Base-by-base conservation (phyloP, 2,113 vertebrate species). In the Sceloporus tristichus region DNA sequence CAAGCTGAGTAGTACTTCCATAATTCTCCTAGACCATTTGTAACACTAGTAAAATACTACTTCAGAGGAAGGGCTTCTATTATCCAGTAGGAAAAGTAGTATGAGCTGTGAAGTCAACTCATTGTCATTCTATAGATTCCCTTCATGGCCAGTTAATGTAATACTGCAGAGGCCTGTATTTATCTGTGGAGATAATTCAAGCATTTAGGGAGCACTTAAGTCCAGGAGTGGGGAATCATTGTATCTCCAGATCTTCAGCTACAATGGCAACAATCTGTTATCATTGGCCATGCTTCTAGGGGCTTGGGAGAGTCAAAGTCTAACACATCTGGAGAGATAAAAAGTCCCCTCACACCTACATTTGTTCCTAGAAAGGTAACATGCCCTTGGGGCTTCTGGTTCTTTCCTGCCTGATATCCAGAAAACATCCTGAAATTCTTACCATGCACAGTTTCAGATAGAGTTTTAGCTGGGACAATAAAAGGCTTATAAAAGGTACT, bases 381-480 rank as follows among this genome's bases (percentile, higher is more conserved):
- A 68, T 23, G 59, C 48, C 27, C 77, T 54, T 19, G 29, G 62
- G 11, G 7, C 8, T 25, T 68, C 34, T 11, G 27, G 56, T 16
- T 16, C 42, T 56, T 76, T 56, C 16, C 42, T 59, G 34, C 9
- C 76, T 83, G 79, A 74, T 85, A 56, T 25, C 75, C 25, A 19
- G 70, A 75, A 7, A 42, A 23, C 34, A 70, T 78, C 53, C 54
- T 34, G 76, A 88, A 82, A 78, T 54, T 38, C 42, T 77, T 84
- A 75, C 48, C 29, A 62, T 13, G 38, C 85, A 83, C 62, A 78
- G 74, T 38, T 90, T 77, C 79, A 70, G 16, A 62, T 53, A 18
- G 38, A 70, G n/a, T 40, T 88, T 82, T 79, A 86, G 54, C 27
- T 62, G 40, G 38, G 53, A 73, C 59, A 76, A 40, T 86, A 86